Base-by-base conservation (phyloP, 2,888 invertebrate genomes). In the Plemyria rubiginata region DNA sequence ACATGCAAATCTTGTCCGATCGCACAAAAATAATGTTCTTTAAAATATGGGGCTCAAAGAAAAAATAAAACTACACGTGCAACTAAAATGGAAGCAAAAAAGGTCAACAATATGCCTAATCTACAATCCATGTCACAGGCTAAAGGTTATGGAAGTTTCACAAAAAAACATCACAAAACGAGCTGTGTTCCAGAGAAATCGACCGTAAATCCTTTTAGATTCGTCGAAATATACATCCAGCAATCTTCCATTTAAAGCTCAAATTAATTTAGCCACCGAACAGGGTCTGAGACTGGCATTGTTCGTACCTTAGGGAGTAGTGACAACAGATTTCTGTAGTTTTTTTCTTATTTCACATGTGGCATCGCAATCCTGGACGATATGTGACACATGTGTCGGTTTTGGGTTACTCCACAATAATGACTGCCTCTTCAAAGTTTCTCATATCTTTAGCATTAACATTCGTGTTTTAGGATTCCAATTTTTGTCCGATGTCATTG, bases 31-130 rank as follows among this genome's bases (percentile, higher is more conserved):
- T 86, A 87, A 87, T 85, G 75, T 79, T 75, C 81, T 81, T 80
- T 73, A 76, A 72, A 76, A 68, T 77, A 75, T 77, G 80, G 77
- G 72, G 65, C 66, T 64, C 64, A 65, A 75, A 81, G 84, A 90
- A 89, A 90, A 87, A 86, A 79, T 69, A 77, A 78, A 79, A 84
- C 81, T 79, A 86, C 91, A 92, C 89, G 90, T 91, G 92, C 89
- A 88, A 77, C 84, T 72, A 75, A 80, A 85, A 85, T 83, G 83
- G 78, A 83, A 81, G 85, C 85, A 91, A 91, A 92, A 88, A 92
- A 90, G 87, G 87, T 91, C 89, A 92, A 92, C 91, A 92, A 91
- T 92, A 91, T 92, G 87, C 89, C 90, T 91, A 92, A 92, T 92
- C 90, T 90, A 91, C 90, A 89, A 92, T 88, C 91, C 91, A 84